Percentiles rank a stretch among this genome's conserved stretches.
Evolutionary conservation across 2,888 invertebrate species (phyloP).

Genomic region (Criorhina ranunculi): DNA sequence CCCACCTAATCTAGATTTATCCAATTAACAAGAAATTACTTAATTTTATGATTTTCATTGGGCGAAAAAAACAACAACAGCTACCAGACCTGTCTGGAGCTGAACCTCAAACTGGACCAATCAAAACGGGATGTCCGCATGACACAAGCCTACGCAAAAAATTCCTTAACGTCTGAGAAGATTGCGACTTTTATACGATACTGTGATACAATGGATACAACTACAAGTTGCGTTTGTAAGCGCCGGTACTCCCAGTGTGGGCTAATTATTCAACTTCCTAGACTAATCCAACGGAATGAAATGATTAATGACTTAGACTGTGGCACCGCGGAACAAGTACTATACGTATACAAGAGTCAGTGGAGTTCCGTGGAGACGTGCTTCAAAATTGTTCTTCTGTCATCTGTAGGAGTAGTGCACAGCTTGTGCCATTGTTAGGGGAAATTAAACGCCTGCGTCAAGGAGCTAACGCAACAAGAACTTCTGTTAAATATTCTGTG

Average conservation of each 20-base stretch:
- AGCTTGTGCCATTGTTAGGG: conserved; percentile 27
- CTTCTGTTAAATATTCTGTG: conserved; percentile 19
- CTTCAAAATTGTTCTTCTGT: conserved; percentile 10
- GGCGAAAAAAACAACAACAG: conserved; percentile 13
- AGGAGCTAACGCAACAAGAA: conserved; percentile 4
- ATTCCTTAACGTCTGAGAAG: conserved; percentile 49
- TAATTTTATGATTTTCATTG: conserved; percentile 48
- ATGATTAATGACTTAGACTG: conserved; percentile 45
- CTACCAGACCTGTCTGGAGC: conserved; percentile 62
- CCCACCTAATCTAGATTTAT: conserved; percentile 53
- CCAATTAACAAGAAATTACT: conserved; percentile 57
- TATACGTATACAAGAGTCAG: neutral
- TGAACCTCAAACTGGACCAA: conserved; percentile 45
- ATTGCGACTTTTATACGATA: conserved; percentile 37
- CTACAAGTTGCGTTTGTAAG: conserved; percentile 25
- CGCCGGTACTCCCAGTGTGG: conserved; percentile 34
- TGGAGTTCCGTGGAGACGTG: no score
- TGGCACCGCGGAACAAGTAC: conserved; percentile 22
- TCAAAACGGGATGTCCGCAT: conserved; percentile 26
- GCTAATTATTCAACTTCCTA: conserved; percentile 56
- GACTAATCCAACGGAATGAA: conserved; percentile 36
- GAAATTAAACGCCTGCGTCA: conserved; percentile 27
- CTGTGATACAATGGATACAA: conserved; percentile 25
- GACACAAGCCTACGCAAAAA: conserved; percentile 61
- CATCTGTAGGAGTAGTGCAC: conserved; percentile 27